Conservation (phyloP, 2,797 vertebrate genomes). For the Phrynocephalus guinanensis region DNA sequence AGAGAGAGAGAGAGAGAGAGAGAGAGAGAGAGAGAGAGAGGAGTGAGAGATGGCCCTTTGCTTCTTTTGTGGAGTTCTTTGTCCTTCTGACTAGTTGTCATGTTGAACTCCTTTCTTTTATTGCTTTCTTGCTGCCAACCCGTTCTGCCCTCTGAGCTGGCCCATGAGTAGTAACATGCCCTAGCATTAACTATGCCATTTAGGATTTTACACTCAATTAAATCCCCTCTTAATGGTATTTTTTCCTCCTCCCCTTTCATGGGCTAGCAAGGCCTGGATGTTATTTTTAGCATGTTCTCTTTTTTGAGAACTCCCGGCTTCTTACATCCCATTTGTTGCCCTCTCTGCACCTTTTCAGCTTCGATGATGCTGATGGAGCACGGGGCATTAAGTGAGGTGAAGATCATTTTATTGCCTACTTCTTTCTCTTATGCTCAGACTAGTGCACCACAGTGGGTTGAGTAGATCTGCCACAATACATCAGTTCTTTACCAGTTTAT, state of each 20-base stretch:
- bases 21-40: too few relatives aligned
- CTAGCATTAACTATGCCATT: constrained; percentile 66
- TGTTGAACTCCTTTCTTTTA: constrained; percentile 40
- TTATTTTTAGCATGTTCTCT: constrained; percentile 64
- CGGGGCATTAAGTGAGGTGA: constrained; percentile 38
- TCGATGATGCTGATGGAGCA: constrained; percentile 51
- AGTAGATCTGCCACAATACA: constrained; percentile 34
- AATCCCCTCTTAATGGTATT: constrained; percentile 57
- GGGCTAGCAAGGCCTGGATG: constrained; percentile 42
- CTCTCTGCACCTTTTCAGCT: constrained; percentile 54
- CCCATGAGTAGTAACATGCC: constrained; percentile 40
- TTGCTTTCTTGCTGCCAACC: constrained; percentile 32
- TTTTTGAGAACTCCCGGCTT: constrained; percentile 30
- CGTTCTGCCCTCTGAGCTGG: constrained; percentile 47
- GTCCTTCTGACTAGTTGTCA: constrained; percentile 36
- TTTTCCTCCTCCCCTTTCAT: constrained; percentile 52
- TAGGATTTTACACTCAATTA: constrained; percentile 71
- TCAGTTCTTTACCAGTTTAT: constrained; percentile 34
- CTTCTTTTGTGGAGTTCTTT: neutral
- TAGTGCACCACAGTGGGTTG: constrained; percentile 5
- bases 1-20: neutral
- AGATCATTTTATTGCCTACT: constrained; percentile 31
- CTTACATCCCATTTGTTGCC: constrained; percentile 45
- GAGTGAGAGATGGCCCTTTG: constrained; percentile 3
- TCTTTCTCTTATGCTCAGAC: constrained; percentile 17